Base-by-base conservation (phyloP, 2,888 invertebrate species). In the Platerodrilus igneus region DNA sequence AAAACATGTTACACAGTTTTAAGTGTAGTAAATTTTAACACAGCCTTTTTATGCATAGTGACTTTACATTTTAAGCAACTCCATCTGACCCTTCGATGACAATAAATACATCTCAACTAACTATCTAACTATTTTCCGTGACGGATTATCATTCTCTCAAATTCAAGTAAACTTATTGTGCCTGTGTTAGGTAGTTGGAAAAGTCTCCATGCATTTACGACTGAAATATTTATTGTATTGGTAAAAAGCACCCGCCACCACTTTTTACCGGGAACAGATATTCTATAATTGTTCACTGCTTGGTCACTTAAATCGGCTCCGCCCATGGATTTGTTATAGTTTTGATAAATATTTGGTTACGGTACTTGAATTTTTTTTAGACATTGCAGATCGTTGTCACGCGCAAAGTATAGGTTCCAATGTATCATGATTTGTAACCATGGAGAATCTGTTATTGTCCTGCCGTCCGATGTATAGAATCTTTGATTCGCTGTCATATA, bases 391-490 rank as follows among this genome's bases (percentile, higher is more conserved):
- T 31, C 33, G 48, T 6, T 47, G 25, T 28, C 38, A 37, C 13
- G 41, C 32, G 13, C 2, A 33, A 33, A 21, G 21, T 8, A 38
- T 2, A 17, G 50, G 49, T 11, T 42, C 30, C 6, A 41, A 23
- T 17, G 25, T 6, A 26, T 41, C 42, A 35, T 41, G 49, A 18
- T 47, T 47, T 17, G 48, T 47, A n/a, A 29, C 27, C 19, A 52
- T 37, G 3, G 39, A 40, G 3, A 56, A 52, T 16, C 41, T 21
- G 32, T 46, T 54, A 20, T 48, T 52, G 26, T 53, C 53, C 2
- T 47, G 29, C 52, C 52, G 54, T 39, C 46, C 42, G 0, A 53
- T 49, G 8, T 37, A 43, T 22, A 37, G 29, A 5, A 56, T 10
- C 28, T 41, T 40, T 2, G 37, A 23, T 16, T 47, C 42, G 30